Evolutionary conservation across 1,140 invertebrate species (phyloP), one percentile per base, ranked within the genome.

Genomic region (Charaxes varanes): DNA sequence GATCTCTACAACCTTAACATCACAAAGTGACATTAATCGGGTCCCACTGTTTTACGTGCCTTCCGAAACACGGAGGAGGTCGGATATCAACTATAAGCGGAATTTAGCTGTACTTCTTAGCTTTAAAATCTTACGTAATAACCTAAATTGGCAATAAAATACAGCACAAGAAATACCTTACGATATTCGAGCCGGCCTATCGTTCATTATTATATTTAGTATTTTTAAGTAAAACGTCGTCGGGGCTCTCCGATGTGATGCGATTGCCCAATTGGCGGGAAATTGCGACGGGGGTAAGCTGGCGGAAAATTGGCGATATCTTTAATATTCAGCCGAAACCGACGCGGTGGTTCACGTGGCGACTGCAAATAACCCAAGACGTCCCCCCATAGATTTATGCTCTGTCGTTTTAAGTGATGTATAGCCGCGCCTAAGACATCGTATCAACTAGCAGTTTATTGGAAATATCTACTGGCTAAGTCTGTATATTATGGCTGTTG

Each of bases 321-420:
- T 72, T 83, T 83, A 83, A 83, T 83, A 83, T 83, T 83, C 78
- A 80, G 72, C 79, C 68, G 67, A 83, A 80, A 80, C 78, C 62
- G n/a, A n/a, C n/a, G n/a, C n/a, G 54, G 57, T 60, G 72, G 63
- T 72, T 74, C 71, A 78, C 74, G 74, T 78, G 71, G 76, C 76
- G 71, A 78, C 78, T 74, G 70, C 73, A 78, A 80, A 79, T 79
- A 82, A 82, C 76, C n/a, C n/a, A 63, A 74, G 65, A 54, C 62
- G 72, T 74, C 72, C 62, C 63, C 57, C 70, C 59, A 68, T 77
- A 72, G 76, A 82, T 82, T 82, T 82, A 82, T 79, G 69, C 49
- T 68, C 68, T 69, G 78, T 77, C 78, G 71, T 70, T 76, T 71
- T 78, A 76, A 74, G 73, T 82, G 71, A 82, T 80, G 65, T 79